These are phyloP conservation scores for Nemotelus pantherinus DNA, from an alignment of 2,888 invertebrate genomes.

Conservation along the genomic window DNA sequence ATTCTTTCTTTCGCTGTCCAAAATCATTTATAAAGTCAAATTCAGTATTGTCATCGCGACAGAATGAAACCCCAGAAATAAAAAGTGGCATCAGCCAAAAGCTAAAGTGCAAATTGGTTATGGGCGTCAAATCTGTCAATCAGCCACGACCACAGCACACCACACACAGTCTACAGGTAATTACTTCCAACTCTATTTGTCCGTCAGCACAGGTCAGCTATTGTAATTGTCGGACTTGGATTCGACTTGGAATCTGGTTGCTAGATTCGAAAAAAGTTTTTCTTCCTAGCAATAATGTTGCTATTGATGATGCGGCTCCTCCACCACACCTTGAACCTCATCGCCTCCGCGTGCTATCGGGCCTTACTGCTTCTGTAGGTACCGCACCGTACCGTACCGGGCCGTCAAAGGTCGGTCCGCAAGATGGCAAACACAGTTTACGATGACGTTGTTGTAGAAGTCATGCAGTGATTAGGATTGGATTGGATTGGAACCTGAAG, in stretches of 20 bases:
- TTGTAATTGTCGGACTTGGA: conserved; percentile 24
- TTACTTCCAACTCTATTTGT: conserved; percentile 36
- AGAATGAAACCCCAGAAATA: conserved; percentile 11
- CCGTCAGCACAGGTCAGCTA: conserved; percentile 10
- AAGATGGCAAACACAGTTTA: too few species aligned
- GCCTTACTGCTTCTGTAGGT: neutral
- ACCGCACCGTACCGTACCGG: neutral
- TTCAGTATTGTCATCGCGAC: neutral
- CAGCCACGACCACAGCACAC: conserved; percentile 26
- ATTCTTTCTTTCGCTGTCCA: too few species aligned
- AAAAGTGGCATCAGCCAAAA: conserved; percentile 11
- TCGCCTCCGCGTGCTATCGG: neutral
- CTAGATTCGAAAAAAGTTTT: conserved; percentile 6
- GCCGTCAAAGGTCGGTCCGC: neutral
- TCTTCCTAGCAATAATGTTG: neutral
- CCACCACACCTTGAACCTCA: neutral
- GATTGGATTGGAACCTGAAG: conserved; percentile 12
- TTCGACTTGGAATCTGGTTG: too few species aligned
- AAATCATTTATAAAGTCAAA: conserved; percentile 14
- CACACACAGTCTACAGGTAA: conserved; percentile 36
- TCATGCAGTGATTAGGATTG: conserved; percentile 42
- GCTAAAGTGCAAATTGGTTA: conserved; percentile 44
- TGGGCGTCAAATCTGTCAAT: conserved; percentile 44
- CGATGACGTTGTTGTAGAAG: conserved; percentile 9
- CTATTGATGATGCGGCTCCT: too few species aligned